These are phyloP conservation scores for Pteronotus mesoamericanus DNA, from an alignment of 2,797 vertebrate species.

Conservation along the genomic window DNA sequence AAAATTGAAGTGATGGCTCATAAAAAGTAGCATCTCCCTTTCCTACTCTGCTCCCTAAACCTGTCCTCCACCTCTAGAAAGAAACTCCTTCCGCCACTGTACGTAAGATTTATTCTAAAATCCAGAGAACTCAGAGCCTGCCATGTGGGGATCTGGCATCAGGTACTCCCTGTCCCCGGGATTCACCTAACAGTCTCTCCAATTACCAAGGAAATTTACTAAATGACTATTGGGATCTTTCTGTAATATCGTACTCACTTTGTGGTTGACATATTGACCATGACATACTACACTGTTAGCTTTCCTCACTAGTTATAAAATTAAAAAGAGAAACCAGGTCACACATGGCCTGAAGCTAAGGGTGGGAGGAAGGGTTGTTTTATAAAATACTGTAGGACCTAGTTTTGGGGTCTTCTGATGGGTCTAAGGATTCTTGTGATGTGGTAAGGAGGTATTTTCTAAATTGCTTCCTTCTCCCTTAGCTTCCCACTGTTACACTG, in stretches of 20 bases:
- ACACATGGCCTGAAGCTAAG: neutral
- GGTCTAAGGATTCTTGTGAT: slow-evolving; percentile 1
- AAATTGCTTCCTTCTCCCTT: slow-evolving; percentile 39
- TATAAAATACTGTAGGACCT: neutral
- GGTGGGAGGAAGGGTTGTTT: neutral
- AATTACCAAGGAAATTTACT: neutral
- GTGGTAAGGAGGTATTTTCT: slow-evolving; percentile 23
- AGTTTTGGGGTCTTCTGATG: neutral
- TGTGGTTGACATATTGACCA: slow-evolving; percentile 16
- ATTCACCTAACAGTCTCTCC: neutral
- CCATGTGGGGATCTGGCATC: neutral
- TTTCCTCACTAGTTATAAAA: slow-evolving; percentile 48
- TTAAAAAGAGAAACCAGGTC: slow-evolving; percentile 55
- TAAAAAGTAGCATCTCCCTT: neutral
- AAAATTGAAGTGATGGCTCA: neutral
- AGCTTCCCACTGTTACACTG: neutral
- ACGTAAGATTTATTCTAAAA: neutral
- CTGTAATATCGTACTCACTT: neutral
- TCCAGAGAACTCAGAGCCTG: neutral
- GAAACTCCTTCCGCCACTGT: neutral
- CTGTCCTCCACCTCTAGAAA: neutral
- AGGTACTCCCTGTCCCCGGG: neutral
- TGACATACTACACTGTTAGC: neutral
- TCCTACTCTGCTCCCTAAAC: neutral
- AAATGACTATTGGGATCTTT: neutral